Base-by-base conservation (phyloP, 1,140 invertebrate genomes). In the Rhysida immarginata region DNA sequence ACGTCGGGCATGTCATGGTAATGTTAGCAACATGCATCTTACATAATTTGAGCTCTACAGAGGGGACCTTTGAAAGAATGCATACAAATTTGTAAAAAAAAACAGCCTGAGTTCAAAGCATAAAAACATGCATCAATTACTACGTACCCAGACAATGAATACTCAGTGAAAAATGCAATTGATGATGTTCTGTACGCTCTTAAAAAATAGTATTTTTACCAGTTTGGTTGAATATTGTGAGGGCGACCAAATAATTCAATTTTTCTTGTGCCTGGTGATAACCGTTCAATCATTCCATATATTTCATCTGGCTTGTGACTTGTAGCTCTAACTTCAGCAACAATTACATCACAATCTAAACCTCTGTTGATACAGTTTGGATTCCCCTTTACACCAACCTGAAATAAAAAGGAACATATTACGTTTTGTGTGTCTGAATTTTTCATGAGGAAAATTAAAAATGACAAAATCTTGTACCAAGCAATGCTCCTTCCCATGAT, bases 221-320 rank as follows among this genome's bases (percentile, higher is more conserved):
- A 98, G 71, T 97, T 98, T 0, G 94, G 93, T 69, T 97, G 94
- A 8, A 97, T 87, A 70, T 98, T 98, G 68, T 98, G 95, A 2
- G 92, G 92, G 53, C 95, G 71, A 0, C 95, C 95, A 73, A 99
- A 99, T 2, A 99, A 73, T 74, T 98, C 94, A 61, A 97, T 94
- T 77, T 99, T 98, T 45, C 92, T 79, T 0, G 94, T 97, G 0
- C 94, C 92, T 8, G 78, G 78, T 2, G 76, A 77, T 16, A 80
- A 64, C 48, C 78, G 62, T 63, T 80, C 78, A 60, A 79, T 79
- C 16, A 80, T 78, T 26, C 77, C 94, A 71, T 98, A 98, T 61
- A 98, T 94, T 75, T 98, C 94, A 73, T 98, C 94, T 0, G 94
- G 94, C 71, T 98, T 98, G 68, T 97, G 94, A 64, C 88, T 94